These are phyloP conservation scores for Drosophila subsilvestris DNA, from an alignment of 2,888 invertebrate genomes.

Conservation along the genomic window DNA sequence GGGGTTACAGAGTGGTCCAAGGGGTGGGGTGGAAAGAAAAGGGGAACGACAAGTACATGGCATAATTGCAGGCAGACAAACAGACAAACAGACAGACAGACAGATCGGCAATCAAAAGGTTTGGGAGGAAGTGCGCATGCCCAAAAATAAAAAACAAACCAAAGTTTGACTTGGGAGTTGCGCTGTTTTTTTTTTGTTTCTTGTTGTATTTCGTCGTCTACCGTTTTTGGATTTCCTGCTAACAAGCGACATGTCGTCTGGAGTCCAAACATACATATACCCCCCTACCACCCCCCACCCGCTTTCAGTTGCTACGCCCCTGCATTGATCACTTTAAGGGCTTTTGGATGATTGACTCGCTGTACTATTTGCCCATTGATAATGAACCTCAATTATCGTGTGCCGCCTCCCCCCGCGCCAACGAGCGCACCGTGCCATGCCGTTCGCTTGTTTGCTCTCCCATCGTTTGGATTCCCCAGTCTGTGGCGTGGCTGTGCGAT, in stretches of 20 bases:
- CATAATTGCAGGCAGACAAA: conserved; percentile 27
- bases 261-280: neutral
- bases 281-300: neutral
- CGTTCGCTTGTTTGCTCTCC: conserved; percentile 22
- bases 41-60: conserved; percentile 33
- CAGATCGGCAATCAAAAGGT: conserved; percentile 45
- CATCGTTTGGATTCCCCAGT: conserved; percentile 26
- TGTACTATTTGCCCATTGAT: conserved; percentile 72
- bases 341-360: conserved; percentile 61
- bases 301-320: neutral
- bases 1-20: neutral
- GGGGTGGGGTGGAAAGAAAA: too few species aligned
- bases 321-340: conserved; percentile 65
- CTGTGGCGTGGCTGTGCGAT: neutral
- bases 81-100: neutral
- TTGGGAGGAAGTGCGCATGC: conserved; percentile 66
- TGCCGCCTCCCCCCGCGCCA: neutral
- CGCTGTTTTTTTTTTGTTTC: neutral
- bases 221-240: conserved; percentile 66
- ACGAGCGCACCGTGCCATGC: too few species aligned
- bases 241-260: conserved; percentile 49
- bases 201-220: conserved; percentile 18
- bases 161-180: neutral
- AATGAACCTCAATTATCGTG: conserved; percentile 73
- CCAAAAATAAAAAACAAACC: conserved; percentile 44